These are phyloP conservation scores for Sylvilagus floridanus DNA, from an alignment of 2,797 vertebrate species.

Conservation along the genomic window DNA sequence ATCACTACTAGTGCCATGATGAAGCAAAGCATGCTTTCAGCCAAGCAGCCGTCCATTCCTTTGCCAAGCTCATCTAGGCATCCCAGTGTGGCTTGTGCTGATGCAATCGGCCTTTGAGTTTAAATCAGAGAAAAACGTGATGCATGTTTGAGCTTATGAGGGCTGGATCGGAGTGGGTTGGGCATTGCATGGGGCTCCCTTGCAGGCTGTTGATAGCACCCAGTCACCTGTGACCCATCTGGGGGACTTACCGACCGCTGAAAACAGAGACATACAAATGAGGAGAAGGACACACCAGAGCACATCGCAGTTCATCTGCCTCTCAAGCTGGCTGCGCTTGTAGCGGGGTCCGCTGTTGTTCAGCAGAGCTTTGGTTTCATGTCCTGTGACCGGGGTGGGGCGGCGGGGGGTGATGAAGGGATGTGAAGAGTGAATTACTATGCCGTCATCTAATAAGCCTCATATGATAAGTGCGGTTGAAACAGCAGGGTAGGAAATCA, in stretches of 20 bases:
- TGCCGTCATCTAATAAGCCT: accelerated
- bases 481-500: background rate
- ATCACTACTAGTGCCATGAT: background rate
- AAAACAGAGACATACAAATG: constrained; percentile 95
- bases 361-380: constrained; percentile 98
- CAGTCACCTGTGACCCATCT: background rate
- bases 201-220: background rate
- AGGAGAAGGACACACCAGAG: constrained; percentile 99
- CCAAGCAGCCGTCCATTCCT: background rate
- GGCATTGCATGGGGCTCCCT: background rate
- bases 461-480: accelerated
- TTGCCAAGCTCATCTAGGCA: too few species aligned
- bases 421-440: background rate
- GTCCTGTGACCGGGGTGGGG: constrained; percentile 88
- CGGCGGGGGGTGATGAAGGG: accelerated
- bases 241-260: constrained; percentile 93
- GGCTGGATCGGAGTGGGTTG: too few species aligned
- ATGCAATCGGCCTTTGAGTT: background rate
- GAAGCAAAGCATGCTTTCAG: background rate
- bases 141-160: background rate
- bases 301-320: constrained; percentile 97
- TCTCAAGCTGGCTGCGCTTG: constrained; percentile 98
- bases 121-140: background rate
- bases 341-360: constrained; percentile 98
- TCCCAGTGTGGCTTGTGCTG: accelerated